Evolutionary conservation across 2,888 invertebrate species (phyloP), one percentile per base, ranked within the genome.

Genomic region (Agrochola circellaris): DNA sequence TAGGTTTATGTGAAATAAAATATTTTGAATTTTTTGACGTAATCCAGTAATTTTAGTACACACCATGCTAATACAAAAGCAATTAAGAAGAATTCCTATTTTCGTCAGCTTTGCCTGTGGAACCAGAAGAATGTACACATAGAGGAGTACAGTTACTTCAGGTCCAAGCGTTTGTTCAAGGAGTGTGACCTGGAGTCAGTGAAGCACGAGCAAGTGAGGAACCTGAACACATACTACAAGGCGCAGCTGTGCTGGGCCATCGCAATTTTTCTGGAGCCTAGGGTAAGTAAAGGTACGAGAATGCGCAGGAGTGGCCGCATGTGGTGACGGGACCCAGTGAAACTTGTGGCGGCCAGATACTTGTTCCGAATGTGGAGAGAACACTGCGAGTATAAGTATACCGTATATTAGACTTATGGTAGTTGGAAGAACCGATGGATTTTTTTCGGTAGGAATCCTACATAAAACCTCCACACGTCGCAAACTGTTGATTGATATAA

Each of bases 241-340:
- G 95, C 95, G 3, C 96, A 96, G 89, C 91, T 96, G n/a, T 95
- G 95, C 83, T 96, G 96, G 96, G 96, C 96, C 0, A 85, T 96
- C 20, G 95, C 95, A 0, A 73, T 94, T 68, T 86, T 96, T 9
- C 69, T 95, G 77, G 96, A 96, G 75, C 95, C 96, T 0, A 92
- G 93, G 91, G 96, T 96, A 85, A 42, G 82, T 62, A 30, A 17
- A 51, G 0, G n/a, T 34, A n/a, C 11, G 17, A 68, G 17, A 34
- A 58, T 34, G 9, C 23, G 5, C 54, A 34, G 9, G 30, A 54
- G 17, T 17, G 23, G 34, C 51, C 9, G 34, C 17, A 17, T n/a
- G 15, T 67, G 30, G 17, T 51, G 23, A 34, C 3, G 34, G 23
- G 6, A 54, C 34, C 6, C 30, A 51, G 20, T 23, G 66, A 48